Evolutionary conservation across 2,113 vertebrate species (phyloP).

Genomic region (Albula goreensis): DNA sequence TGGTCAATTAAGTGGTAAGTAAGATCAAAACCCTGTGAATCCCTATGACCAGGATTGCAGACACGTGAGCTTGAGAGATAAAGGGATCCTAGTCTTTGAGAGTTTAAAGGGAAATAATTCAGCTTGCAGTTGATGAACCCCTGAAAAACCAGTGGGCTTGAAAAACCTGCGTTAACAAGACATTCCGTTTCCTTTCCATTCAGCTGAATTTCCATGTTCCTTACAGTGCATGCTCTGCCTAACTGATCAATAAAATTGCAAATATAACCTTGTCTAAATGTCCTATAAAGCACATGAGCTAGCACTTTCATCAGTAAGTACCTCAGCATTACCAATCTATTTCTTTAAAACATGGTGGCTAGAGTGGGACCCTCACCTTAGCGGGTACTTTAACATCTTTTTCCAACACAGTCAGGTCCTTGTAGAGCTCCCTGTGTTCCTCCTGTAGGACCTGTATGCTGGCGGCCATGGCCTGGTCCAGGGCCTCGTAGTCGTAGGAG

Average conservation of each 20-base stretch:
- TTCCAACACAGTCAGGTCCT: constrained; percentile 84
- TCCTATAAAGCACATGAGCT: too few species aligned
- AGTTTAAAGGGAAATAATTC: background rate
- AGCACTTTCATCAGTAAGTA: too few species aligned
- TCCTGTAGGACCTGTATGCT: constrained; percentile 88
- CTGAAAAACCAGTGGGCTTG: background rate
- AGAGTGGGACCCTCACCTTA: constrained; percentile 71
- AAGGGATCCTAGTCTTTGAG: background rate
- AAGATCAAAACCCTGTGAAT: too few species aligned
- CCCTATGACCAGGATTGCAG: too few species aligned
- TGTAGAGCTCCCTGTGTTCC: constrained; percentile 81
- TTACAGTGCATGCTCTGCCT: too few species aligned
- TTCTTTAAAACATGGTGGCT: background rate
- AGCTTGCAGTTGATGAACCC: background rate
- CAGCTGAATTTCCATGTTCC: constrained; percentile 16
- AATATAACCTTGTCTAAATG: too few species aligned
- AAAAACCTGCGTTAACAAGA: background rate
- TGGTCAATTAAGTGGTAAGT: too few species aligned
- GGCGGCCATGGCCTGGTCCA: constrained; percentile 97
- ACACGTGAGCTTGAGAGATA: too few species aligned
- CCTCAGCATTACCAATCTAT: background rate
- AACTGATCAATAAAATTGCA: background rate
- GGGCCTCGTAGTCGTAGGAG: constrained; percentile 93
- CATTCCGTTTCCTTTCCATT: background rate
- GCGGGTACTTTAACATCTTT: constrained; percentile 92